Evolutionary conservation across 2,888 invertebrate species (phyloP), one percentile per base, ranked within the genome.

Genomic region (Hymenopus coronatus): DNA sequence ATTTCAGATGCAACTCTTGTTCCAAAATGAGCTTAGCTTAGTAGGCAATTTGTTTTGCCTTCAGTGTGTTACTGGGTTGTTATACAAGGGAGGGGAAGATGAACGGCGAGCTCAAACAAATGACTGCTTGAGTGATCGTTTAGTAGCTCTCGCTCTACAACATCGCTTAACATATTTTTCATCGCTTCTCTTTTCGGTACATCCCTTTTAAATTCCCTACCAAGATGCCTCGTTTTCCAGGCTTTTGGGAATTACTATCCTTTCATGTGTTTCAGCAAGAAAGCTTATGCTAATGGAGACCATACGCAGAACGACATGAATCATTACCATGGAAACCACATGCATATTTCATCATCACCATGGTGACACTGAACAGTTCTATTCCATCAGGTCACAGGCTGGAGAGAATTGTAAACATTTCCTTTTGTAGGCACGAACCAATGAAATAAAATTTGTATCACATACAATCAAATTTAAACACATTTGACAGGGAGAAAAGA

Each of bases 121-220:
- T 85, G 88, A 88, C 88, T 88, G 27, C 88, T 84, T 84, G 88
- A 88, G 54, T 84, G 88, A 88, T 88, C 88, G 85, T 85, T 88
- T 88, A 85, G 85, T 40, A 70, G 20, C 20, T 70, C 54, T 20
- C 54, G 15, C 54, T 25, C 54, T 70, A 20, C 54, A 70, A 25
- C 20, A 70, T 15, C 54, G 54, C 54, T 70, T 70, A 70, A 70
- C 54, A 70, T 70, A 70, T 70, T 70, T 70, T 70, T 70, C 54
- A 70, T 70, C 54, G 54, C 20, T 25, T 70, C 54, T 20, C 54
- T 70, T 3, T 70, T 70, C 25, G 54, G 54, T 70, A 25, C 54
- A 70, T 70, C 54, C 54, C 54, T 70, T 70, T 20, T 25, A 25
- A 70, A 70, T 40, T 40, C 40, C 2, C 40, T 40, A 0, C 40